Evolutionary conservation across 2,888 invertebrate species (phyloP).

Genomic region (Palloptera scutellata): DNA sequence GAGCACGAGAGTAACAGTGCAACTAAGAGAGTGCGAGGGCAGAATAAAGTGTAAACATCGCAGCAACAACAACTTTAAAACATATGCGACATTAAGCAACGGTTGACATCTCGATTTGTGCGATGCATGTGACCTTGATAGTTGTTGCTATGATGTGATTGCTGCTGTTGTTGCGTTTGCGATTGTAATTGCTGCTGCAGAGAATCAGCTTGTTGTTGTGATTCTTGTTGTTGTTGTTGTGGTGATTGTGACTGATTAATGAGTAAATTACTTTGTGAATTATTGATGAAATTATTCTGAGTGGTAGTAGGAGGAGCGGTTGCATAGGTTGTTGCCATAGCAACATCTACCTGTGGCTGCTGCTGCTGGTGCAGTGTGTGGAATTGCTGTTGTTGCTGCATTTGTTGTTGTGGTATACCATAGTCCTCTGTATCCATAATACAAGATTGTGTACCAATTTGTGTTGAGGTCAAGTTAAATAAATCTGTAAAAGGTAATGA

Average conservation of each 20-base stretch:
- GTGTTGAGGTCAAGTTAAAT: conserved; percentile 55
- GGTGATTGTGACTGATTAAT: conserved; percentile 27
- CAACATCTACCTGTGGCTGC: conserved; percentile 42
- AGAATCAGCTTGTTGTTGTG: conserved; percentile 23
- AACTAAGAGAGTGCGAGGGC: no score
- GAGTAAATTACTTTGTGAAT: conserved; percentile 28
- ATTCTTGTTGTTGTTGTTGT: conserved; percentile 25
- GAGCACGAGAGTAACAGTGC: no score
- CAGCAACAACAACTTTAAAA: conserved; percentile 43
- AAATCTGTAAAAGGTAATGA: conserved; percentile 47
- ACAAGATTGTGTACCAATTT: conserved; percentile 56
- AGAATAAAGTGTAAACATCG: no score
- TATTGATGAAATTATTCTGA: conserved; percentile 36
- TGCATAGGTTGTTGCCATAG: conserved; percentile 34
- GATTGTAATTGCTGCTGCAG: conserved; percentile 18
- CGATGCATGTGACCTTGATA: conserved; percentile 62
- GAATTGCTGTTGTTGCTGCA: conserved; percentile 27
- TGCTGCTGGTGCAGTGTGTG: conserved; percentile 29
- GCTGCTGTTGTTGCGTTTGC: conserved; percentile 32
- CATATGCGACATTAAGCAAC: conserved; percentile 61
- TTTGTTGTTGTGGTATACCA: conserved; percentile 20
- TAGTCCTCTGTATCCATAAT: conserved; percentile 53
- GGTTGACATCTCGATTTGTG: conserved; percentile 60
- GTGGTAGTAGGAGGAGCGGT: conserved; percentile 6
- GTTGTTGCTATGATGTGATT: conserved; percentile 33